A percentile compares a stretch with the other conserved stretches of the same genome.
Conservation (phyloP, 2,113 vertebrate species). For the Proteles cristata region DNA sequence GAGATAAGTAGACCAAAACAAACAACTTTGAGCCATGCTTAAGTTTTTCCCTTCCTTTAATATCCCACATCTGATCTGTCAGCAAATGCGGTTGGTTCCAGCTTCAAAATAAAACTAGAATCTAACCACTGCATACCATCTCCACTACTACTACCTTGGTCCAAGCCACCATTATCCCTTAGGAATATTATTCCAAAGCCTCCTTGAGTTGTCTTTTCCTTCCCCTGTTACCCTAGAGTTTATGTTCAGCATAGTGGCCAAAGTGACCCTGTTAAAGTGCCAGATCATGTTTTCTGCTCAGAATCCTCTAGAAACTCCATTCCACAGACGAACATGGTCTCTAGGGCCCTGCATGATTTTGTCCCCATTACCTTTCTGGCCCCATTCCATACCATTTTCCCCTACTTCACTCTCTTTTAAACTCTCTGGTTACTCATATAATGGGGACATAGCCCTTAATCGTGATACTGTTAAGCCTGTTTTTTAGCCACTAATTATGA, state of each 20-base stretch:
- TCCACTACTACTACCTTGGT: neutral
- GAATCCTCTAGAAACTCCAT: neutral
- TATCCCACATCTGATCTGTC: neutral
- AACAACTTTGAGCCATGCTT: neutral
- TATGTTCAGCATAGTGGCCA: neutral
- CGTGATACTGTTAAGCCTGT: neutral
- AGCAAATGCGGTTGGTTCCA: neutral
- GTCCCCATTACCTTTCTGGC: neutral
- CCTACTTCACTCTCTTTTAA: neutral
- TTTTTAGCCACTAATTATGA: neutral
- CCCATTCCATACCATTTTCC: neutral
- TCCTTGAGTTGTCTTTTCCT: neutral
- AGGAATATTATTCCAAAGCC: neutral
- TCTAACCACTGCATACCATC: neutral
- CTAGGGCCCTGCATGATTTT: neutral
- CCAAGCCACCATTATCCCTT: neutral
- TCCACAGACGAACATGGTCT: neutral
- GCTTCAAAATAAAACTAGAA: neutral
- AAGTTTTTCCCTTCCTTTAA: slow-evolving; percentile 8
- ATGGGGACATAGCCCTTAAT: neutral
- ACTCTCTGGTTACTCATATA: neutral
- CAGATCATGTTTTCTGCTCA: neutral
- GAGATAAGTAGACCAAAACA: neutral
- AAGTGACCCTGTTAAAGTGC: neutral
- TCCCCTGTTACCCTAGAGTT: neutral